phyloP scores from a whole-genome alignment of 35 echinoderm and acorn worm species.

The Strongylocentrotus purpuratus region DNA sequence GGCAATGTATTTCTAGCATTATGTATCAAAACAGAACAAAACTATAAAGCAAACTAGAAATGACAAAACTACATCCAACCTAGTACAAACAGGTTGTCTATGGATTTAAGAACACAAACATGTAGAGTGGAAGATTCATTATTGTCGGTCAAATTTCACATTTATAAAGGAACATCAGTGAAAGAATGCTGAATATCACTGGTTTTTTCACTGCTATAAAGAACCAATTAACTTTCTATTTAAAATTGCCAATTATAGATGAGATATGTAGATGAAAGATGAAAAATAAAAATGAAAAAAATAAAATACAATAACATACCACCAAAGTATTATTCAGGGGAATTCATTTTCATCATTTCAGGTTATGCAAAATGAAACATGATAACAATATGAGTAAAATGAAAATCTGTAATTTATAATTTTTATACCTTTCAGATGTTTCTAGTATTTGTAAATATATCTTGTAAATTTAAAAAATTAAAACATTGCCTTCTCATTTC shows the following conservation, averaged over 20 bases:
- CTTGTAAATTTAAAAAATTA: background rate
- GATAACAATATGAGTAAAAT: background rate
- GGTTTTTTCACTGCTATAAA: background rate
- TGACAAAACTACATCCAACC: slow-evolving; percentile 9
- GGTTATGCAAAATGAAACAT: background rate
- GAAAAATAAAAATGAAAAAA: background rate
- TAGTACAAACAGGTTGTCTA: background rate
- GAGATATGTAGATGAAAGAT: background rate
- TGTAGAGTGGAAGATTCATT: background rate
- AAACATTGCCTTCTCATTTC: too few relatives aligned
- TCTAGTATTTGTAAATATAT: background rate
- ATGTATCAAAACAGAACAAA: background rate
- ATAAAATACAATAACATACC: background rate
- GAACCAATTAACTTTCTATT: background rate
- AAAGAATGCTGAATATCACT: background rate
- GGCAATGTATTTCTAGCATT: background rate
- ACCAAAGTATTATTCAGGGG: background rate
- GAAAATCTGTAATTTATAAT: background rate
- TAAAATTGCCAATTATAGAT: background rate
- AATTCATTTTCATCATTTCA: background rate
- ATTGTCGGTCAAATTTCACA: background rate
- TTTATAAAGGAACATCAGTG: background rate
- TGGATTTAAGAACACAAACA: background rate
- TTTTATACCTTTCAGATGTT: background rate
- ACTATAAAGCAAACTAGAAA: background rate